Conservation (phyloP, 92 coral and sea anemone genomes). For the Paramuricea clavata region DNA sequence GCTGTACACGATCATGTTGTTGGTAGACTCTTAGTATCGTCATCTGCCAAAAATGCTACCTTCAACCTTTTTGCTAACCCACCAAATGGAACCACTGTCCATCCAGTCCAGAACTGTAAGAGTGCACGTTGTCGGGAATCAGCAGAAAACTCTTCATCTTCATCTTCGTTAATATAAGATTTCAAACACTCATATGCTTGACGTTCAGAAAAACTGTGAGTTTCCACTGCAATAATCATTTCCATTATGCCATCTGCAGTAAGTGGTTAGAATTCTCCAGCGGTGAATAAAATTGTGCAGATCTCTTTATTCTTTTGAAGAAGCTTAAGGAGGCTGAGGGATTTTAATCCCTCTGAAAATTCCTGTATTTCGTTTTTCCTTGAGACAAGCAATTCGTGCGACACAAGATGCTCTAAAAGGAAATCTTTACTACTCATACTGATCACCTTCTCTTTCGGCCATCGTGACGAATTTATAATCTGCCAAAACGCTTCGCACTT, state of each 20-base stretch:
- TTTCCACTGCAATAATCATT: slow-evolving; percentile 22
- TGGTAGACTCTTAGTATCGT: slow-evolving; percentile 48
- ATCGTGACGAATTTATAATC: slow-evolving; percentile 38
- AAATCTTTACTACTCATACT: not conserved
- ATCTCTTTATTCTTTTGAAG: not conserved
- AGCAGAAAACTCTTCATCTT: slow-evolving; percentile 28
- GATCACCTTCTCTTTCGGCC: slow-evolving; percentile 48
- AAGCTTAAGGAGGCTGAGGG: slow-evolving; percentile 41
- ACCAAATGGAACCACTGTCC: slow-evolving; percentile 53
- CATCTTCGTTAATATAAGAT: too few relatives aligned
- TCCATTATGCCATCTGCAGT: not conserved
- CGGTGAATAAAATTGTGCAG: not conserved
- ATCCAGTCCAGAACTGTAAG: slow-evolving; percentile 57
- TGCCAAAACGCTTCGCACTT: slow-evolving; percentile 46
- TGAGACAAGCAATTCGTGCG: slow-evolving; percentile 52
- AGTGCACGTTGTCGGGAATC: slow-evolving; percentile 56
- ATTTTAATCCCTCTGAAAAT: slow-evolving; percentile 51
- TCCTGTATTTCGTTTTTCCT: slow-evolving; percentile 60
- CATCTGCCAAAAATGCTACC: slow-evolving; percentile 38
- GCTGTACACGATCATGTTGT: slow-evolving; percentile 46
- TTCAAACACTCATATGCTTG: slow-evolving; percentile 54
- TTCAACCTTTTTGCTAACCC: slow-evolving; percentile 32
- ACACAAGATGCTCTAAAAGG: slow-evolving; percentile 9
- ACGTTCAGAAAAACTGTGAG: slow-evolving; percentile 47
- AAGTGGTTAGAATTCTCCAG: not conserved